Evolutionary conservation across 2,797 vertebrate genomes (phyloP), one percentile per base, ranked within the genome.

Genomic region (Sebastes cheni): DNA sequence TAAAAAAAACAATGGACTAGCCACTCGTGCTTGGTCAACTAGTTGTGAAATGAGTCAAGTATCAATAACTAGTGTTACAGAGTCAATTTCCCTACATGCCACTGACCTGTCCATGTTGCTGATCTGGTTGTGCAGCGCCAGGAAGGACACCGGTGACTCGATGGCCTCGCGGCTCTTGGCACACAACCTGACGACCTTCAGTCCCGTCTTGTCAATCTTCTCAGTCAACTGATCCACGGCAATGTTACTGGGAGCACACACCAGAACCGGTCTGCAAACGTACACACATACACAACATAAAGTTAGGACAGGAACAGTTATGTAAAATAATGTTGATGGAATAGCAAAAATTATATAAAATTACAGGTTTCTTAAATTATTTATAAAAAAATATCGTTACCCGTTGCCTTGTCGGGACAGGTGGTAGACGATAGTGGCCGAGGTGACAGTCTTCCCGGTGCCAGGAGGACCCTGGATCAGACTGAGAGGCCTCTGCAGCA

Each of bases 71-170:
- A 36, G 36, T 36, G 36, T 36, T 36, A 39, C 39, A 42, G 46
- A 34, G 52, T 75, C 12, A n/a, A n/a, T 30, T 71, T 54, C 29
- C 30, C 59, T 39, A 4, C 8, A 18, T 42, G 22, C 39, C 22
- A 67, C 93, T 84, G 72, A 99, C 99, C 99, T 99, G 90, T 99
- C 99, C 98, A 99, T 99, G 94, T 99, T 99, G 85, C 99, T 96
- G 91, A 99, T 99, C 94, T 99, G 99, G 88, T 99, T 99, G 92
- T 99, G 99, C 85, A 99, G 91, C 0, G 99, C 99, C 89, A 99
- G 90, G 94, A 99, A 99, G 11, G 99, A 99, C 22, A 99, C 98
- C 0, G 99, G 98, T 0, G 99, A 99, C 91, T 99, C 98, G 0
- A 99, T 99, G 75, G 99, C 99, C 93, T 99, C 99, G 0, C 99